A percentile compares a stretch with the other conserved stretches of the same genome.
Evolutionary conservation across 2,797 vertebrate genomes (phyloP).

Genomic region (Aratinga solstitialis): DNA sequence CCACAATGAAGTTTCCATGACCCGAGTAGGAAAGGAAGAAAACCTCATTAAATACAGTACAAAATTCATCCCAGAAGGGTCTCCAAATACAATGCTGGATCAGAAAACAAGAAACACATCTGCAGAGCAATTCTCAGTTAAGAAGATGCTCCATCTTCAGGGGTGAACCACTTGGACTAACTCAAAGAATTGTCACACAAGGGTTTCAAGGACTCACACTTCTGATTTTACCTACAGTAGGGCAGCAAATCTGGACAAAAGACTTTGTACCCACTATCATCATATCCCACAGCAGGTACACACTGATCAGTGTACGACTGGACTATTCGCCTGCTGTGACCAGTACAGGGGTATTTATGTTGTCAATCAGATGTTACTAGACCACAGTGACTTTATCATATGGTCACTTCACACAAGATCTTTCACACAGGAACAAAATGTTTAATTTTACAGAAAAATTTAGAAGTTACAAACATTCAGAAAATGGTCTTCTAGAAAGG

Average conservation of each 20-base stretch:
- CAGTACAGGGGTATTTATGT: background rate
- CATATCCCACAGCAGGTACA: background rate
- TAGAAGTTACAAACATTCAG: background rate
- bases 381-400: background rate
- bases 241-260: background rate
- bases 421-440: background rate
- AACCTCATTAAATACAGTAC: background rate
- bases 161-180: background rate
- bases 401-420: background rate
- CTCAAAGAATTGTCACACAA: background rate
- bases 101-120: background rate
- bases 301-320: background rate
- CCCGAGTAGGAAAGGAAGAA: background rate
- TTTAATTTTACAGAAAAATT: background rate
- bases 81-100: background rate
- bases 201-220: background rate
- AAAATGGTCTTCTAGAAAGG: background rate
- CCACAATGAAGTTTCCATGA: background rate
- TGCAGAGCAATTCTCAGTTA: background rate
- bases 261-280: background rate
- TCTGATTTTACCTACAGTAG: background rate
- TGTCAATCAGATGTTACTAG: background rate
- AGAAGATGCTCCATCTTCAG: background rate
- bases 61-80: background rate
- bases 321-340: background rate